These are phyloP conservation scores for Itoplectis maculator DNA, from an alignment of 2,888 invertebrate genomes.

Conservation along the genomic window DNA sequence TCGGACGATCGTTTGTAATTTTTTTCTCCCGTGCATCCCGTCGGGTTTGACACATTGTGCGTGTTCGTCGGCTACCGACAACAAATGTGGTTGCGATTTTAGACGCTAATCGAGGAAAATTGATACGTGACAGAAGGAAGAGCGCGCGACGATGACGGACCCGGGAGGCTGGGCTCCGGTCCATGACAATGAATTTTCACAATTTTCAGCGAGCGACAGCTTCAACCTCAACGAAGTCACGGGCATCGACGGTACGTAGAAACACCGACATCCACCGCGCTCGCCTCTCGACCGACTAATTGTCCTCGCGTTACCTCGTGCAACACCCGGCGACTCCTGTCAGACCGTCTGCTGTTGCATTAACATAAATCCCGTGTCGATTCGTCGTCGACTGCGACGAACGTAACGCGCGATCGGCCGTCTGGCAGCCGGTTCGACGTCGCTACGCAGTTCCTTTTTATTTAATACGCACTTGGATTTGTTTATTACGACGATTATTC, in stretches of 20 bases:
- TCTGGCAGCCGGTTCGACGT: background rate
- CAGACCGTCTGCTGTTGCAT: background rate
- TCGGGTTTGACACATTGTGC: slow-evolving; percentile 75
- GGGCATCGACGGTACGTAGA: slow-evolving; percentile 89
- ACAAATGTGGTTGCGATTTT: slow-evolving; percentile 77
- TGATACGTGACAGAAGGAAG: slow-evolving; percentile 34
- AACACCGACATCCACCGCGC: background rate
- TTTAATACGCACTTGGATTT: background rate
- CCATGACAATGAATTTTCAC: slow-evolving; percentile 82
- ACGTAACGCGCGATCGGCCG: background rate
- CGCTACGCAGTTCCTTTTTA: background rate
- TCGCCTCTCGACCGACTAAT: too few relatives aligned
- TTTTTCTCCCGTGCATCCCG: slow-evolving; percentile 71
- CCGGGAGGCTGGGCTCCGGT: slow-evolving; percentile 79
- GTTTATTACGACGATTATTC: background rate
- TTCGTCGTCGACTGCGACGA: background rate
- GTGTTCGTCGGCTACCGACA: slow-evolving; percentile 73
- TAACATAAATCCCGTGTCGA: slow-evolving; percentile 19
- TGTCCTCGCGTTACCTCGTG: background rate
- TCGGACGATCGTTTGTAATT: slow-evolving; percentile 80
- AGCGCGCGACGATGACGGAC: slow-evolving; percentile 80
- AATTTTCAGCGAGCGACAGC: slow-evolving; percentile 85
- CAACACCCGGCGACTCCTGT: background rate
- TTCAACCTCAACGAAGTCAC: slow-evolving; percentile 89
- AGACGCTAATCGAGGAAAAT: slow-evolving; percentile 36